Conservation (phyloP, 2,888 invertebrate genomes). For the Ceratothoa steindachneri region DNA sequence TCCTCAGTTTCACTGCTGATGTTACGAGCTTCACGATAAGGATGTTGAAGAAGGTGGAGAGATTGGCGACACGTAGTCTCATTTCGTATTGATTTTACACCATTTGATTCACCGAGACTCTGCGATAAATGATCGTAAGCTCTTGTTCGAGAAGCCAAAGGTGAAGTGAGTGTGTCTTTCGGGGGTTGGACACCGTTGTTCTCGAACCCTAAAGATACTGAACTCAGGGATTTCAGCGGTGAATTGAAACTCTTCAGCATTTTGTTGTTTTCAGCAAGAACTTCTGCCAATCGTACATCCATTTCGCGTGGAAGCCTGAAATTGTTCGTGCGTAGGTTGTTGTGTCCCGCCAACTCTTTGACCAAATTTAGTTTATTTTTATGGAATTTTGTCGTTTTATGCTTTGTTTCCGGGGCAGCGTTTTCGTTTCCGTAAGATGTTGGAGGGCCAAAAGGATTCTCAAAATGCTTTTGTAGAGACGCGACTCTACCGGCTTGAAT, state of each 20-base stretch:
- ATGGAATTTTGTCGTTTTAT: slow-evolving; percentile 17
- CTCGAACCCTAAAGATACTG: too few relatives aligned
- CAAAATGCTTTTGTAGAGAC: slow-evolving; percentile 42
- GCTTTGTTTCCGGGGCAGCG: background rate
- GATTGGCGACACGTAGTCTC: too few relatives aligned
- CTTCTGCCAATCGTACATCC: slow-evolving; percentile 40
- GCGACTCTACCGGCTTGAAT: slow-evolving; percentile 37
- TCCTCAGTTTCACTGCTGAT: slow-evolving; percentile 14
- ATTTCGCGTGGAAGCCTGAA: slow-evolving; percentile 29
- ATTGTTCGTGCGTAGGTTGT: slow-evolving; percentile 36
- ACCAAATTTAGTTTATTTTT: slow-evolving; percentile 33
- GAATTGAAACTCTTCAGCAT: slow-evolving; percentile 43
- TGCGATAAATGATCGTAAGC: background rate
- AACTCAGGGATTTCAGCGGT: slow-evolving; percentile 19
- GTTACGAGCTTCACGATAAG: slow-evolving; percentile 27
- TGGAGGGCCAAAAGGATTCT: slow-evolving; percentile 7
- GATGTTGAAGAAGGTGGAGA: slow-evolving; percentile 38
- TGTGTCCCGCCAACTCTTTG: slow-evolving; percentile 35
- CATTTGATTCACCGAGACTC: background rate
- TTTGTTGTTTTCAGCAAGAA: slow-evolving; percentile 43
- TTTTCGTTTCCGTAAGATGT: background rate
- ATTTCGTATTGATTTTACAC: slow-evolving; percentile 12
- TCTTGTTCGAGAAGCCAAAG: slow-evolving; percentile 16
- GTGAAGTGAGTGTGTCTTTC: too few relatives aligned
- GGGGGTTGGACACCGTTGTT: slow-evolving; percentile 3